Evolutionary conservation across 2,113 vertebrate species (phyloP).

Genomic region (Hoplias malabaricus): DNA sequence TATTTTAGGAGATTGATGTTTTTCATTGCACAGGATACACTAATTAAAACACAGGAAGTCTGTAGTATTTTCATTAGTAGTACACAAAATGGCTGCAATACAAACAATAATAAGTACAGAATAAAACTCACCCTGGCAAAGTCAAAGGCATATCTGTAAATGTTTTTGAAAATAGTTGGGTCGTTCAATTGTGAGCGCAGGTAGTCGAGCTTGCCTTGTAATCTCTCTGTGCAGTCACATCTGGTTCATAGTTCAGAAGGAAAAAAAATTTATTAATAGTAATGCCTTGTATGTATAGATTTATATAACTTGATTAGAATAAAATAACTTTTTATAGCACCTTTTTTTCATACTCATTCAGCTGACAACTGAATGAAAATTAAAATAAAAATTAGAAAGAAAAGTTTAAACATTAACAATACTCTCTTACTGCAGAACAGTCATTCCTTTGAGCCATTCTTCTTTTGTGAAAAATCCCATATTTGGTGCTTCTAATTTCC

Average conservation of each 20-base stretch:
- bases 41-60: too few species aligned
- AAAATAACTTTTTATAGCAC: background rate
- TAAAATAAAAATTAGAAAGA: background rate
- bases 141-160: conserved; percentile 98
- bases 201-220: conserved; percentile 91
- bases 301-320: background rate
- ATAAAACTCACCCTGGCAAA: conserved; percentile 87
- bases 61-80: too few species aligned
- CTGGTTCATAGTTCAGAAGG: conserved; percentile 73
- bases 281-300: background rate
- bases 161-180: conserved; percentile 88
- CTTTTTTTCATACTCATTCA: background rate
- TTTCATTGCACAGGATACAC: too few species aligned
- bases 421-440: conserved; percentile 87
- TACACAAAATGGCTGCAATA: background rate
- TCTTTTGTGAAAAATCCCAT: conserved; percentile 99
- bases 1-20: too few species aligned
- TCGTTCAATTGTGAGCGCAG: conserved; percentile 88
- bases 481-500: conserved; percentile 93
- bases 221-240: conserved; percentile 90
- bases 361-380: background rate
- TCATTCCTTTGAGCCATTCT: conserved; percentile 97
- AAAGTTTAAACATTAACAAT: background rate
- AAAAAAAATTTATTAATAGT: background rate
- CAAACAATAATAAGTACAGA: background rate